Conservation (phyloP, 2,113 vertebrate species). For the Arenaria interpres region DNA sequence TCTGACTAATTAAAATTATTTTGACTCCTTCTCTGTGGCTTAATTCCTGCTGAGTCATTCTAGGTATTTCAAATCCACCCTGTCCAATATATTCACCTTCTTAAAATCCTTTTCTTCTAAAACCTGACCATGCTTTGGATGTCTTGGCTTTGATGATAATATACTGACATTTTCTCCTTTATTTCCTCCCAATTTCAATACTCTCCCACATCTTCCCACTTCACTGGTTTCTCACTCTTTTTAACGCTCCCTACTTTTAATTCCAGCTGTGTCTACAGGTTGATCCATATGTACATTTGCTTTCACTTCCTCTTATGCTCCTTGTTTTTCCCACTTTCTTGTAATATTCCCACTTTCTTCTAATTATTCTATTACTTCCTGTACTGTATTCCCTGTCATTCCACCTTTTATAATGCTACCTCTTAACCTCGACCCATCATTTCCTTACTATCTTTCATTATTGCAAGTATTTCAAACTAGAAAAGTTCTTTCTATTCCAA, state of each 20-base stretch:
- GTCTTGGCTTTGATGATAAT: background rate
- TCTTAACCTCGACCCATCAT: background rate
- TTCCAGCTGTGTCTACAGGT: background rate
- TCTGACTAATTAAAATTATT: background rate
- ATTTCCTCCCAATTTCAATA: background rate
- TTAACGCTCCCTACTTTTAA: background rate
- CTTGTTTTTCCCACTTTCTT: background rate
- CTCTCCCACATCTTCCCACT: background rate
- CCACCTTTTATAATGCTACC: background rate
- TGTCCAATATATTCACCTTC: background rate
- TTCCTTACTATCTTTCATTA: background rate
- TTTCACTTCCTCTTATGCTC: background rate
- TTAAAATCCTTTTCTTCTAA: background rate
- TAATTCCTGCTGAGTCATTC: background rate
- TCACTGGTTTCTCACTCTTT: background rate
- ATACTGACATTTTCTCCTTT: background rate
- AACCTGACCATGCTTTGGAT: background rate
- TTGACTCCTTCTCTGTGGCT: background rate
- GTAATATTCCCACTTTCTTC: background rate
- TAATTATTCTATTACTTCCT: background rate
- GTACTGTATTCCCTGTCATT: background rate
- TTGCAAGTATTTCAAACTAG: background rate
- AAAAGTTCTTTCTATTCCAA: background rate
- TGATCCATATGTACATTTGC: background rate
- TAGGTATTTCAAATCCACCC: background rate